phyloP scores from a whole-genome alignment of 2,888 invertebrate genomes.

The Eristalinus sepulchralis region DNA sequence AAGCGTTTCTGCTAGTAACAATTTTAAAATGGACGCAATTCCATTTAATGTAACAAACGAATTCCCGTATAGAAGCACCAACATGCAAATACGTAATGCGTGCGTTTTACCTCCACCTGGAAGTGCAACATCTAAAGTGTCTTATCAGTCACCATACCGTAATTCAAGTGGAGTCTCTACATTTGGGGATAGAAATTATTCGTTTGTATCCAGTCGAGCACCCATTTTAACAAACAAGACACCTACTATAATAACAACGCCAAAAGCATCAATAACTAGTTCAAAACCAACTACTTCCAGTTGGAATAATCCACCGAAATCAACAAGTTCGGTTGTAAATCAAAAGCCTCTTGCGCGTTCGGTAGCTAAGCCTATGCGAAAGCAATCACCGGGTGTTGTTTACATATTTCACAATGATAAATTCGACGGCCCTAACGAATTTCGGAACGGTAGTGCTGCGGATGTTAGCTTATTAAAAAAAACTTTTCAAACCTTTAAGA shows the following conservation, averaged over 20 bases:
- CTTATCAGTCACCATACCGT: conserved; percentile 53
- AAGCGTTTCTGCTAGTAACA: neutral
- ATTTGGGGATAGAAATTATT: conserved; percentile 29
- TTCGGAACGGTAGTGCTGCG: conserved; percentile 75
- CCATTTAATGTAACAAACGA: conserved; percentile 50
- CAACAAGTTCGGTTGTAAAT: neutral
- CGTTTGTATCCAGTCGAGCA: neutral
- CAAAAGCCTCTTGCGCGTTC: neutral
- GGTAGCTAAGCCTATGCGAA: conserved; percentile 31
- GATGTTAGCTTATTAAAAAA: conserved; percentile 76
- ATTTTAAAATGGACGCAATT: conserved; percentile 9
- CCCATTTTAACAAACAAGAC: neutral
- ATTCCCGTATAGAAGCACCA: conserved; percentile 44
- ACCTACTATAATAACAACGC: conserved; percentile 15
- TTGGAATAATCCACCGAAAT: conserved; percentile 35
- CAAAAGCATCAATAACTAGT: conserved; percentile 36
- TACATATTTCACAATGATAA: conserved; percentile 78
- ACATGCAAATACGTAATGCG: neutral
- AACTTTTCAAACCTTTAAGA: conserved; percentile 75
- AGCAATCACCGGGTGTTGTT: conserved; percentile 76
- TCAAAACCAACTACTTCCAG: conserved; percentile 18
- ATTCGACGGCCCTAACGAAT: conserved; percentile 76
- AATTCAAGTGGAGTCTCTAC: conserved; percentile 24
- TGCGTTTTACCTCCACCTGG: neutral
- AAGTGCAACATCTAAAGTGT: conserved; percentile 20